Conservation (phyloP, 2,888 invertebrate species). For the Artemia sinica region DNA sequence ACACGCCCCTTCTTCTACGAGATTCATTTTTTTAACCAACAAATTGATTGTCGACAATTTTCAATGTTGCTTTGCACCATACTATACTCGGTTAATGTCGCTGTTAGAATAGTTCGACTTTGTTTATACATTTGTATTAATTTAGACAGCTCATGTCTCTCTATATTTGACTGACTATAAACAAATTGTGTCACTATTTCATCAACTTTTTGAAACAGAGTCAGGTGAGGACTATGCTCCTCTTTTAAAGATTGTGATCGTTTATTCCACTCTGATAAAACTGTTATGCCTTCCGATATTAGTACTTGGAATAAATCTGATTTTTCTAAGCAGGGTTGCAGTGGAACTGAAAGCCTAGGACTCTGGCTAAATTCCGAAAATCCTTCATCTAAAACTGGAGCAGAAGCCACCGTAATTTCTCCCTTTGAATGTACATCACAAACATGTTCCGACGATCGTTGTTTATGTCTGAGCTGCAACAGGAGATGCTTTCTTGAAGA, state of each 20-base stretch:
- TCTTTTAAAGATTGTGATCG: background rate
- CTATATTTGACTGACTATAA: background rate
- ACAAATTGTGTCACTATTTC: constrained; percentile 1
- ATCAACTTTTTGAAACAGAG: background rate
- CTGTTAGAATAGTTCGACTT: background rate
- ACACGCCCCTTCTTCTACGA: background rate
- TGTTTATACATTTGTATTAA: background rate
- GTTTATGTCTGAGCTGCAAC: background rate
- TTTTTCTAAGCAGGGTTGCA: background rate
- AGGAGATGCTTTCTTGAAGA: constrained; percentile 8
- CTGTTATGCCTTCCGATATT: background rate
- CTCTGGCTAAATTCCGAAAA: constrained; percentile 1
- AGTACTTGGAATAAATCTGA: background rate
- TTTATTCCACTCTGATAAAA: background rate
- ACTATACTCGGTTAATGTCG: background rate
- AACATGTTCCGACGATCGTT: background rate
- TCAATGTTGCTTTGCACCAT: background rate
- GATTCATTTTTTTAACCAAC: background rate
- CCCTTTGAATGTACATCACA: background rate
- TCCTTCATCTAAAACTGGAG: constrained; percentile 11
- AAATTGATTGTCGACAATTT: background rate
- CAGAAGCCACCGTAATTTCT: background rate
- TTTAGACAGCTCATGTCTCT: background rate
- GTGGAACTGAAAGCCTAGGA: background rate
- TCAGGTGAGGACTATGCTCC: background rate